Evolutionary conservation across 2,888 invertebrate species (phyloP).

Genomic region (Alviniconcha strummeri): DNA sequence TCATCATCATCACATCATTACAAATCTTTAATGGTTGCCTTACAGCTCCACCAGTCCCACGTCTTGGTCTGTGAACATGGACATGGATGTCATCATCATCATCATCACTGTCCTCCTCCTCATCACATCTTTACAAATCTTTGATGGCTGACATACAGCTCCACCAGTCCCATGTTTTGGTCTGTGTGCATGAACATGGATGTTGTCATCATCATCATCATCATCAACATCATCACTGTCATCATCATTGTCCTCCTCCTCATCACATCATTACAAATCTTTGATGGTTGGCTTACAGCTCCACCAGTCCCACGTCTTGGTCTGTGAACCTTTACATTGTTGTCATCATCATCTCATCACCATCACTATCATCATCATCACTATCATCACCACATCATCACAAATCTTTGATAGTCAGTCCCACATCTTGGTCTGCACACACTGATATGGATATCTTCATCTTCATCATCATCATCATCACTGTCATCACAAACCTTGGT

Average conservation of each 20-base stretch:
- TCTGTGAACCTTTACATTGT: conserved; percentile 15
- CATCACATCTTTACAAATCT: conserved; percentile 30
- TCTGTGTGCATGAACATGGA: conserved; percentile 19
- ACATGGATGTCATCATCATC: background rate
- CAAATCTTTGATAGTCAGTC: background rate
- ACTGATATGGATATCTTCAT: no score
- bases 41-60: conserved; percentile 68
- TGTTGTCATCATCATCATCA: background rate
- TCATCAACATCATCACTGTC: background rate
- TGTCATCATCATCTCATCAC: conserved; percentile 4
- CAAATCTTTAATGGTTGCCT: conserved; percentile 63
- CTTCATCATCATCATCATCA: no score
- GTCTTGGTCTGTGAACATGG: conserved; percentile 33
- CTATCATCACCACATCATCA: background rate
- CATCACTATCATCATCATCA: background rate
- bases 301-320: conserved; percentile 62
- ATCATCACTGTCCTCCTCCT: background rate
- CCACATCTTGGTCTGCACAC: background rate
- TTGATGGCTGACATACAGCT: conserved; percentile 68
- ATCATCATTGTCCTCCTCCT: background rate
- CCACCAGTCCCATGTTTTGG: conserved; percentile 62
- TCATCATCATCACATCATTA: background rate
- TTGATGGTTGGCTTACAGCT: conserved; percentile 68
- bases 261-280: conserved; percentile 32
- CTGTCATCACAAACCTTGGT: background rate